These are phyloP conservation scores for Andrena flavipes DNA, from an alignment of 2,888 invertebrate genomes.

Conservation along the genomic window DNA sequence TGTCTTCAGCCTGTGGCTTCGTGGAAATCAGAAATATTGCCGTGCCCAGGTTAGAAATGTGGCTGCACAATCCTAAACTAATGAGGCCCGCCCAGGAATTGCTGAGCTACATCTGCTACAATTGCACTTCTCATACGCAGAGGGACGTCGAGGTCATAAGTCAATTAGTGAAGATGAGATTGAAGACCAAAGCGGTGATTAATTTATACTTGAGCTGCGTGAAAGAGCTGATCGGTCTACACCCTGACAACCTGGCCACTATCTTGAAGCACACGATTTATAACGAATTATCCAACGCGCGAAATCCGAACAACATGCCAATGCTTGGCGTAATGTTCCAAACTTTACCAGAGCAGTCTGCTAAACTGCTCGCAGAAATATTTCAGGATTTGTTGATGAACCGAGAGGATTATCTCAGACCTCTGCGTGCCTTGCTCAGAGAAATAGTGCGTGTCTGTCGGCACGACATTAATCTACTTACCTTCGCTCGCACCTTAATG, in stretches of 20 bases:
- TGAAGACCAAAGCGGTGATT: slow-evolving; percentile 97
- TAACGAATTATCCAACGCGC: slow-evolving; percentile 96
- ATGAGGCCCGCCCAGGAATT: slow-evolving; percentile 97
- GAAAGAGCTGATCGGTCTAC: slow-evolving; percentile 95
- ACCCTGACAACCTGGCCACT: slow-evolving; percentile 93
- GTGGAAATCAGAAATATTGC: slow-evolving; percentile 93
- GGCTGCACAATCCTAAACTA: slow-evolving; percentile 98
- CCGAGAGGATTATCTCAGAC: slow-evolving; percentile 95
- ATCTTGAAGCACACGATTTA: slow-evolving; percentile 96
- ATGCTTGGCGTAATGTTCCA: slow-evolving; percentile 95
- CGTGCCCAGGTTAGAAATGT: slow-evolving; percentile 93
- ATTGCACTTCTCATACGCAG: slow-evolving; percentile 91
- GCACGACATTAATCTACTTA: slow-evolving; percentile 92
- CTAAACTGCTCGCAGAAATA: slow-evolving; percentile 93
- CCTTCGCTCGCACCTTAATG: slow-evolving; percentile 92
- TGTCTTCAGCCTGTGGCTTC: slow-evolving; percentile 94
- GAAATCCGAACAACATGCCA: slow-evolving; percentile 98
- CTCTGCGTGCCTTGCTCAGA: slow-evolving; percentile 93
- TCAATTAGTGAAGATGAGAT: slow-evolving; percentile 94
- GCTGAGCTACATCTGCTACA: slow-evolving; percentile 95
- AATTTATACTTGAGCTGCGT: slow-evolving; percentile 95
- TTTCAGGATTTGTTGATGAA: slow-evolving; percentile 94
- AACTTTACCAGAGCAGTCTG: slow-evolving; percentile 92
- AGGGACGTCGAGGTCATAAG: slow-evolving; percentile 92
- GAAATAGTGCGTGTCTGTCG: slow-evolving; percentile 95